These are phyloP conservation scores for Galemys pyrenaicus DNA, from an alignment of 2,113 vertebrate species.

Conservation along the genomic window DNA sequence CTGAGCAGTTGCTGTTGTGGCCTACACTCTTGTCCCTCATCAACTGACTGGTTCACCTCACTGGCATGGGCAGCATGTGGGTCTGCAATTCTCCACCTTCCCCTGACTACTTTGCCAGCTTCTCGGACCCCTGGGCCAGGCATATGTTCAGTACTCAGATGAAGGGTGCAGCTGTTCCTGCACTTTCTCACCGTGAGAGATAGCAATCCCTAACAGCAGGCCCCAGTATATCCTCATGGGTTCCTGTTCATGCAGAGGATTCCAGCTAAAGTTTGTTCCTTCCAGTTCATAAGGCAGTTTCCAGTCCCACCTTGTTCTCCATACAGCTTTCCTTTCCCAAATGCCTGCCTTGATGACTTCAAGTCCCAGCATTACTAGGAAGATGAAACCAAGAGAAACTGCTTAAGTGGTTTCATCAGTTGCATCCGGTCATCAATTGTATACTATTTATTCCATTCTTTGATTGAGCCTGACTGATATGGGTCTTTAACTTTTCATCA, in stretches of 20 bases:
- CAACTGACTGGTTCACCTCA: background rate
- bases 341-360: background rate
- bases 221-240: no score
- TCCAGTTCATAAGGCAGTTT: background rate
- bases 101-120: background rate
- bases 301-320: background rate
- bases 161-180: background rate
- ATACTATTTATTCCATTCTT: background rate
- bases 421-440: background rate
- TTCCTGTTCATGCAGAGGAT: no score
- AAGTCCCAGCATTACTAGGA: background rate
- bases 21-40: background rate
- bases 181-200: background rate
- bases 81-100: background rate
- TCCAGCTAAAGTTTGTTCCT: background rate
- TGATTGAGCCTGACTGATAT: background rate
- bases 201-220: background rate
- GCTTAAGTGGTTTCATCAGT: background rate
- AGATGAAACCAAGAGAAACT: background rate
- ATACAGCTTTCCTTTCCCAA: background rate
- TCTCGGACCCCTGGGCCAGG: background rate
- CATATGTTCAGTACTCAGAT: background rate
- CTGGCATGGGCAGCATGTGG: background rate
- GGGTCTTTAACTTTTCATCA: background rate
- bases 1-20: background rate